A percentile compares a stretch with the other conserved stretches of the same genome.
These are phyloP conservation scores for Clarias magur DNA, from an alignment of 2,113 vertebrate species.

Conservation along the genomic window DNA sequence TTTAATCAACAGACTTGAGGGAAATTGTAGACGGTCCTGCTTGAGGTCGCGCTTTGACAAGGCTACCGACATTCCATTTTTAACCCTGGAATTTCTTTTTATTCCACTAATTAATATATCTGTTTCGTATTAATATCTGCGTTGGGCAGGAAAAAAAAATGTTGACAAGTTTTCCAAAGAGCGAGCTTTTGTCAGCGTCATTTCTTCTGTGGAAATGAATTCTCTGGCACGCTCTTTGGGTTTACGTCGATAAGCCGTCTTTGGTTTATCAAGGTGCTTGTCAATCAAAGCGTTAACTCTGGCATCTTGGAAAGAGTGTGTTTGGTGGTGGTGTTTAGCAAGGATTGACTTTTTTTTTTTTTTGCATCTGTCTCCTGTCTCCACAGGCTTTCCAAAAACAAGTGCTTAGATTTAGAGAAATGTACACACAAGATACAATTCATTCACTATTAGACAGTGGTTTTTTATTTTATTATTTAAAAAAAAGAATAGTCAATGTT, in stretches of 20 bases:
- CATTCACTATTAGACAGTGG: not conserved
- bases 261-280: constrained; percentile 72
- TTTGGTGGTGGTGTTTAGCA: constrained; percentile 63
- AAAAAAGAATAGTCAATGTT: not conserved
- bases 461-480: not conserved
- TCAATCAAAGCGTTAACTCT: constrained; percentile 63
- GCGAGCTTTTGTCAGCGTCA: constrained; percentile 58
- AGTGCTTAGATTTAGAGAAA: not conserved
- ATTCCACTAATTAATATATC: constrained; percentile 32
- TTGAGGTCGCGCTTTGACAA: constrained; percentile 22
- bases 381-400: constrained; percentile 1
- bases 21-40: not conserved
- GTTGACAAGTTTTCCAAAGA: constrained; percentile 62
- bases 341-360: constrained; percentile 42
- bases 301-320: not conserved
- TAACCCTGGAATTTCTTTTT: constrained; percentile 28
- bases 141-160: not conserved
- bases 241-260: constrained; percentile 69
- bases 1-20: not conserved
- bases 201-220: constrained; percentile 68
- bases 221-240: constrained; percentile 48
- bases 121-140: constrained; percentile 44
- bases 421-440: not conserved
- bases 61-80: constrained; percentile 23
- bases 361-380: not conserved